Conservation (phyloP, 2,888 invertebrate species). For the Drosophila antonietae region DNA sequence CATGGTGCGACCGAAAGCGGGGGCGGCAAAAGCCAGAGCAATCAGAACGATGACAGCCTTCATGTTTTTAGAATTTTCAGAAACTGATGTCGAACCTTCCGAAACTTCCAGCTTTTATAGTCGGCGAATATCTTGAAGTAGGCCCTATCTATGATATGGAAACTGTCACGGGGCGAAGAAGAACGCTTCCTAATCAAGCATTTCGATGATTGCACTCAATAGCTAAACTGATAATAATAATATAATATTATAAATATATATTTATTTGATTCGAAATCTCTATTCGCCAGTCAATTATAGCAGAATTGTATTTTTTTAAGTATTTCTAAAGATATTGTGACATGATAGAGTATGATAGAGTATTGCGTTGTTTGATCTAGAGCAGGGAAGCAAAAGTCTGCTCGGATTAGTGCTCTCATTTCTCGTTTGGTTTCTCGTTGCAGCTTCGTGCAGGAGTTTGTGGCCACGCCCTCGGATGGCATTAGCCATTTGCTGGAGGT, state of each 20-base stretch:
- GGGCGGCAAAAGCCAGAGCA: conserved; percentile 59
- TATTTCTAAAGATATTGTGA: background rate
- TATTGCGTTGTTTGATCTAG: background rate
- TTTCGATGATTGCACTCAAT: conserved; percentile 4
- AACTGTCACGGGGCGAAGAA: background rate
- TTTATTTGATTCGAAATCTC: background rate
- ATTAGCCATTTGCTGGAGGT: conserved; percentile 93
- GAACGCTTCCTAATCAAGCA: conserved; percentile 7
- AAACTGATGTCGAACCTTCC: conserved; percentile 38
- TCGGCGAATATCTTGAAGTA: background rate
- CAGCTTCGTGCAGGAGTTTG: conserved; percentile 97
- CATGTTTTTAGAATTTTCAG: conserved; percentile 36
- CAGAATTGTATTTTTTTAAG: background rate
- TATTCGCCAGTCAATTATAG: background rate
- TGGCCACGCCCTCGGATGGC: conserved; percentile 94
- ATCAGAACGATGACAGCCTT: conserved; percentile 42
- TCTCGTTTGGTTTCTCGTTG: background rate
- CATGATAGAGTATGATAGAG: background rate
- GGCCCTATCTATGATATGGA: conserved; percentile 11
- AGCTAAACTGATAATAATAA: conserved; percentile 6
- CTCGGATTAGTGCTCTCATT: background rate
- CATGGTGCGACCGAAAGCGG: conserved; percentile 59
- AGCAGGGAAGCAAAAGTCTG: background rate
- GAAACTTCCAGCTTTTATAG: conserved; percentile 9
- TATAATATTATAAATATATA: background rate